Evolutionary conservation across 1,140 invertebrate species (phyloP).

Genomic region (Megalopta genalis): DNA sequence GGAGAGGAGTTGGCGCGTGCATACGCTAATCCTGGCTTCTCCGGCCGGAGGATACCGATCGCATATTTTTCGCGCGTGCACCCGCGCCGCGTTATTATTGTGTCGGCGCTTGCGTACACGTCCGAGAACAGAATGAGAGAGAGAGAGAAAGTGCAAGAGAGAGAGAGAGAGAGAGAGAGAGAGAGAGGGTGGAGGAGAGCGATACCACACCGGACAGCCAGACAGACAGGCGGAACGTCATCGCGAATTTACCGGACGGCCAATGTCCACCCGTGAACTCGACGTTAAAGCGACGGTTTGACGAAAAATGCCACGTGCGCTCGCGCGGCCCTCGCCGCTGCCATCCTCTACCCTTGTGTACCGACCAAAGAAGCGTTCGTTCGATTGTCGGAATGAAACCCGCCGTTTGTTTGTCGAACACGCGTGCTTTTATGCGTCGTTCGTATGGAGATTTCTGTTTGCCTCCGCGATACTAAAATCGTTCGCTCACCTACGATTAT

Average conservation of each 20-base stretch:
- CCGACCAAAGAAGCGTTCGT: conserved; percentile 41
- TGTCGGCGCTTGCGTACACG: not conserved
- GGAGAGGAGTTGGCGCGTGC: conserved; percentile 60
- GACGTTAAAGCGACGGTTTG: conserved; percentile 23
- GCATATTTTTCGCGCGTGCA: conserved; percentile 36
- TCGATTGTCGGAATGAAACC: conserved; percentile 39
- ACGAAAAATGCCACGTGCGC: conserved; percentile 23
- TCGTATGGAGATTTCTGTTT: conserved; percentile 24
- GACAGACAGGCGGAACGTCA: not conserved
- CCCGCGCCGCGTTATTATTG: conserved; percentile 8
- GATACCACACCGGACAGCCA: not conserved
- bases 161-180: no score
- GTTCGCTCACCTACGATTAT: conserved; percentile 1
- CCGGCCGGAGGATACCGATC: conserved; percentile 39
- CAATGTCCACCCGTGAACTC: conserved; percentile 8
- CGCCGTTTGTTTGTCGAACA: conserved; percentile 45
- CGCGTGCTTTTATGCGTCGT: not conserved
- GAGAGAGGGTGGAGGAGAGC: not conserved
- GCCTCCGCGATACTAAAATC: not conserved
- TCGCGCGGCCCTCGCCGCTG: no score
- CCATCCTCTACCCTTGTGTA: conserved; percentile 16
- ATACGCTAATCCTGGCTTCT: conserved; percentile 63
- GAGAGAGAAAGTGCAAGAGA: no score
- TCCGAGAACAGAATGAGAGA: no score
- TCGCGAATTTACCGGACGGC: conserved; percentile 7